These are phyloP conservation scores for Microtus oregoni DNA, from an alignment of 2,113 vertebrate genomes.

Conservation along the genomic window DNA sequence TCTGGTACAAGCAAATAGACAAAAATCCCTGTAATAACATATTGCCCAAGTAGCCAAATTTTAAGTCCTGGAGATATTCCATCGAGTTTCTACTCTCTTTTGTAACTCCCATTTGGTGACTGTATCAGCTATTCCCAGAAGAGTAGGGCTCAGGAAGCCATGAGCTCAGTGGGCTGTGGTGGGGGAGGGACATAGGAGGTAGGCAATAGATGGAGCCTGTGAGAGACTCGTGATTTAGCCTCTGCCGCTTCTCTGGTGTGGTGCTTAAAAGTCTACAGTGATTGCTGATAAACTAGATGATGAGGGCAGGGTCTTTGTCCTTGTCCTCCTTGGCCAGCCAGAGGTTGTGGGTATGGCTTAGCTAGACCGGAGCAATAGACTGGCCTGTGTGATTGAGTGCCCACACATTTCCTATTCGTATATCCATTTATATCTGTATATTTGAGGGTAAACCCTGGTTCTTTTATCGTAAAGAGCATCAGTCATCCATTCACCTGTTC, in stretches of 20 bases:
- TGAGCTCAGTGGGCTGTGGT: background rate
- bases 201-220: background rate
- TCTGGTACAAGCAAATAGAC: background rate
- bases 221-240: background rate
- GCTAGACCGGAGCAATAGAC: background rate
- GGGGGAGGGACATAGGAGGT: background rate
- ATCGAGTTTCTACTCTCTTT: slow-evolving; percentile 18
- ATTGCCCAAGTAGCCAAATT: slow-evolving; percentile 14
- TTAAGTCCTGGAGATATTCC: background rate
- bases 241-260: background rate
- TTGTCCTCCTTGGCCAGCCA: background rate
- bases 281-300: slow-evolving; percentile 58
- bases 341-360: slow-evolving; percentile 21
- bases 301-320: background rate
- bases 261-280: slow-evolving; percentile 53
- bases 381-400: background rate
- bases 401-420: background rate
- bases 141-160: background rate
- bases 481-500: slow-evolving; percentile 5
- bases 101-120: background rate
- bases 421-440: background rate
- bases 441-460: background rate
- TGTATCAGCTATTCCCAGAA: background rate
- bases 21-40: background rate
- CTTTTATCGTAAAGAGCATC: slow-evolving; percentile 8